Percentiles rank a stretch among this genome's conserved stretches.
Conservation (phyloP, 1,140 invertebrate species). For the Drosophila ambigua region DNA sequence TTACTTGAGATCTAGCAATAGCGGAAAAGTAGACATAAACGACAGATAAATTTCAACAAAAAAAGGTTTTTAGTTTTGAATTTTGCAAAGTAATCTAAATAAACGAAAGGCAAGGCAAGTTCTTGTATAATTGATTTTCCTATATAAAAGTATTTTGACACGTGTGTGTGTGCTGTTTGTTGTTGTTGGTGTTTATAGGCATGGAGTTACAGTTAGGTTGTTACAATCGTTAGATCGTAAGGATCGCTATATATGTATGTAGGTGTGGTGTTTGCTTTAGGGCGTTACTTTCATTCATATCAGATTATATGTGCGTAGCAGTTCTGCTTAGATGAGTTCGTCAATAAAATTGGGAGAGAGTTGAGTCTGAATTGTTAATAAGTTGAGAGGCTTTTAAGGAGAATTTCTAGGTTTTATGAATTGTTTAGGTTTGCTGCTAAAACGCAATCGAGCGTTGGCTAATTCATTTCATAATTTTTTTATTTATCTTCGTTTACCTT, state of each 20-base stretch:
- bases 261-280: slow-evolving; percentile 18
- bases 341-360: slow-evolving; percentile 42
- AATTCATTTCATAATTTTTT: slow-evolving; percentile 46
- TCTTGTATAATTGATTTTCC: slow-evolving; percentile 27
- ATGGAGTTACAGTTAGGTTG: slow-evolving; percentile 68
- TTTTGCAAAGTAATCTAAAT: slow-evolving; percentile 16
- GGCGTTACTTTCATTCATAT: slow-evolving; percentile 8
- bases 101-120: slow-evolving; percentile 42
- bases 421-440: slow-evolving; percentile 38
- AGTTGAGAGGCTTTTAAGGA: slow-evolving; percentile 42
- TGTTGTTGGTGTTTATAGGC: slow-evolving; percentile 58
- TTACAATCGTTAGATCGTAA: slow-evolving; percentile 36
- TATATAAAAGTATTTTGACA: slow-evolving; percentile 41
- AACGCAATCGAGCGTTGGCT: slow-evolving; percentile 40
- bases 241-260: slow-evolving; percentile 35
- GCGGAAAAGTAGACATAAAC: slow-evolving; percentile 49
- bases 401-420: slow-evolving; percentile 41
- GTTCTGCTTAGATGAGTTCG: slow-evolving; percentile 31
- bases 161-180: slow-evolving; percentile 19
- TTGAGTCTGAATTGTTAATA: slow-evolving; percentile 41
- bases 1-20: slow-evolving; percentile 78
- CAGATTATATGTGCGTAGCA: slow-evolving; percentile 40
- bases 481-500: slow-evolving; percentile 8
- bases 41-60: slow-evolving; percentile 47
- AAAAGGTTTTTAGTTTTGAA: slow-evolving; percentile 41